A percentile compares a stretch with the other conserved stretches of the same genome.
Evolutionary conservation across 2,888 invertebrate genomes (phyloP).

Genomic region (Apamea monoglypha): DNA sequence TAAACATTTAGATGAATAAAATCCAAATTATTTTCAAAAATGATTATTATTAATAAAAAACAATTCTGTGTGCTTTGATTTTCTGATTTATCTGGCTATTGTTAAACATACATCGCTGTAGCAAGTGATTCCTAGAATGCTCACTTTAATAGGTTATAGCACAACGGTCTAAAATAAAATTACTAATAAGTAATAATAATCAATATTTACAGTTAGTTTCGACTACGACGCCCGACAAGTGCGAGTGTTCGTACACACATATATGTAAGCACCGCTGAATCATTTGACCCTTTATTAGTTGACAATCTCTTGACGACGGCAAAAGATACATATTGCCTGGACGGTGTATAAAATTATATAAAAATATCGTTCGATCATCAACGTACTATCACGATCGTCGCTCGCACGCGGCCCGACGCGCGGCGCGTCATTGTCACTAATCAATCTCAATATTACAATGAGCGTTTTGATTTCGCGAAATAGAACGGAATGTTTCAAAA

Average conservation of each 20-base stretch:
- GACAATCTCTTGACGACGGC: slow-evolving; percentile 64
- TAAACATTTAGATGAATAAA: slow-evolving; percentile 71
- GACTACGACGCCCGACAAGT: slow-evolving; percentile 71
- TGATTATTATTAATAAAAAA: slow-evolving; percentile 79
- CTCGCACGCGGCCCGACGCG: slow-evolving; percentile 48
- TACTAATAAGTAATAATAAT: slow-evolving; percentile 88
- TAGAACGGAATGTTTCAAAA: slow-evolving; percentile 54
- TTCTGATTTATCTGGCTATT: slow-evolving; percentile 68
- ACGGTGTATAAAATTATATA: slow-evolving; percentile 65
- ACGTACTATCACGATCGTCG: slow-evolving; percentile 49
- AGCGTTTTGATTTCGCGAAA: slow-evolving; percentile 36
- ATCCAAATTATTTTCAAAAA: slow-evolving; percentile 81
- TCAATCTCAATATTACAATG: slow-evolving; percentile 40
- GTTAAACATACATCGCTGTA: slow-evolving; percentile 63
- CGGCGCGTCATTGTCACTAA: slow-evolving; percentile 16
- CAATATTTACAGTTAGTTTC: slow-evolving; percentile 86
- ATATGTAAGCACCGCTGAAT: slow-evolving; percentile 73
- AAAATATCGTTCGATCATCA: slow-evolving; percentile 63
- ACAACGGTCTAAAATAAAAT: slow-evolving; percentile 88
- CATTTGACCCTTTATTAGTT: slow-evolving; percentile 56
- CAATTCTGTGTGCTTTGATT: slow-evolving; percentile 71
- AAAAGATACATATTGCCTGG: slow-evolving; percentile 62
- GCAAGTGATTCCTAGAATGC: slow-evolving; percentile 65
- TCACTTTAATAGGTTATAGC: slow-evolving; percentile 85
- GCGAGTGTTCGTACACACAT: slow-evolving; percentile 61